Evolutionary conservation across 2,888 invertebrate species (phyloP).

Genomic region (Cryptus armator): DNA sequence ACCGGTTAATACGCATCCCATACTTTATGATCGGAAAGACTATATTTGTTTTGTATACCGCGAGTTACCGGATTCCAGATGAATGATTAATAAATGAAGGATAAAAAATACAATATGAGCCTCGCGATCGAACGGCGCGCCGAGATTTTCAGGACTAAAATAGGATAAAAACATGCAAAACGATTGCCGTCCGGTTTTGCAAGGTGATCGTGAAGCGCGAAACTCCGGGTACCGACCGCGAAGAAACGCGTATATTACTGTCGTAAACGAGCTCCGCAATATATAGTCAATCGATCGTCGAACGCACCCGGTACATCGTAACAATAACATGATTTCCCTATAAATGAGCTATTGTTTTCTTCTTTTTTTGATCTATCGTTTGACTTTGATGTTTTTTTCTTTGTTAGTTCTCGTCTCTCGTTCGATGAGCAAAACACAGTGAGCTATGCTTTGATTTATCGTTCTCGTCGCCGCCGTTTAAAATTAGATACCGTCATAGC

Average conservation of each 20-base stretch:
- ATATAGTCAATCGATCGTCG: conserved; percentile 5
- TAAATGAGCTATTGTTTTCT: conserved; percentile 27
- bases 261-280: background rate
- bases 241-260: background rate
- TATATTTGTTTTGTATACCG: conserved; percentile 10
- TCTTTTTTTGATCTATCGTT: conserved; percentile 14
- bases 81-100: background rate
- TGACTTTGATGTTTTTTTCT: conserved; percentile 31
- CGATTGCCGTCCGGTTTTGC: background rate
- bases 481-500: conserved; percentile 35
- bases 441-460: conserved; percentile 43
- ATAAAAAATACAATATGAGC: background rate
- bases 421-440: background rate
- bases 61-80: background rate
- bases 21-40: background rate
- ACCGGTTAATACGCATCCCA: background rate
- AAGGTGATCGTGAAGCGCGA: background rate
- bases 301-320: background rate
- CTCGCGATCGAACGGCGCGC: background rate
- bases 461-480: conserved; percentile 20
- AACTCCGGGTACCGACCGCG: background rate
- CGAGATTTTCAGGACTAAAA: background rate
- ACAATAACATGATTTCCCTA: conserved; percentile 27
- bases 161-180: conserved; percentile 2
- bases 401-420: background rate